These are phyloP conservation scores for Drosophila mayri DNA, from an alignment of 1,140 invertebrate genomes.

Conservation along the genomic window DNA sequence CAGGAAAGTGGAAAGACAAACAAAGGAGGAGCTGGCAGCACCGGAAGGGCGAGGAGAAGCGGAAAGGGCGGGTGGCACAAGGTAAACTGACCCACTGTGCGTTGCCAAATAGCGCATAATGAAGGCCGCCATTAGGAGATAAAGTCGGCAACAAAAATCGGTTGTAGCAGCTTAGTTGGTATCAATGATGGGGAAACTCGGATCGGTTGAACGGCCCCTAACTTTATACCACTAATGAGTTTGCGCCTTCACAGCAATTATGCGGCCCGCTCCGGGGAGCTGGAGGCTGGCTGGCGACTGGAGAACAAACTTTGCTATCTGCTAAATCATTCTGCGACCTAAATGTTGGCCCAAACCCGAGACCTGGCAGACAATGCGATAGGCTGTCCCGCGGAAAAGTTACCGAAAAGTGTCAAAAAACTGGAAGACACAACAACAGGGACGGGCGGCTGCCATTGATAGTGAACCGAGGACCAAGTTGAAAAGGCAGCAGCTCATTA, in stretches of 20 bases:
- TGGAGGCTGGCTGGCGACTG: conserved; percentile 12
- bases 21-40: conserved; percentile 26
- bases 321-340: conserved; percentile 55
- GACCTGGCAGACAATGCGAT: conserved; percentile 34
- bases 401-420: conserved; percentile 73
- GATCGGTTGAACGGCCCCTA: conserved; percentile 43
- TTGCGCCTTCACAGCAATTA: conserved; percentile 73
- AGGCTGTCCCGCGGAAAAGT: conserved; percentile 43
- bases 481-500: conserved; percentile 55
- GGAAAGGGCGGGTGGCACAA: conserved; percentile 9
- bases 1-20: conserved; percentile 55
- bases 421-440: conserved; percentile 46
- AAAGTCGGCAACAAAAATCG: conserved; percentile 72
- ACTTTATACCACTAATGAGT: conserved; percentile 75
- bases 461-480: conserved; percentile 54
- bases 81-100: conserved; percentile 47
- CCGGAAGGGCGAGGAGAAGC: conserved; percentile 5
- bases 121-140: conserved; percentile 77
- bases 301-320: conserved; percentile 69
- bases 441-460: conserved; percentile 43
- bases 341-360: conserved; percentile 42
- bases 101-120: conserved; percentile 70
- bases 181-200: conserved; percentile 38
- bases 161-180: conserved; percentile 56
- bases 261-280: conserved; percentile 42